Evolutionary conservation across 2,888 invertebrate species (phyloP), one percentile per base, ranked within the genome.

Genomic region (Chydorus sphaericus): DNA sequence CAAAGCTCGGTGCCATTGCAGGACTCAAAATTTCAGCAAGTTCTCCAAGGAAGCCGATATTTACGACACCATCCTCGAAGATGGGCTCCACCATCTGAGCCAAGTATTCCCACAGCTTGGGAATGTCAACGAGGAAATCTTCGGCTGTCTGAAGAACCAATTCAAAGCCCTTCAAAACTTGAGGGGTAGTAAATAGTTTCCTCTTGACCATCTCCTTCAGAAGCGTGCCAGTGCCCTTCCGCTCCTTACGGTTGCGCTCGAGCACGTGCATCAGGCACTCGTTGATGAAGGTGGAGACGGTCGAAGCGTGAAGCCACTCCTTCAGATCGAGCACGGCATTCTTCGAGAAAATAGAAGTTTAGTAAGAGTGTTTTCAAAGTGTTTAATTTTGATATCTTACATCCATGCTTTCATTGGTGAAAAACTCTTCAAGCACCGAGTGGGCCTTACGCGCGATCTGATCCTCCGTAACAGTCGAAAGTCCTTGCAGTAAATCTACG

Each of bases 91-190:
- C 71, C 66, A 87, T 76, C 71, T 85, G 83, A 55, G 82, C 84
- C 65, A 88, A 73, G 69, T 85, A 85, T 59, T 78, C 76, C 80
- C 86, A 90, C 59, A 89, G 73, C 71, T 80, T 83, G 33, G 91
- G 91, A 67, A 90, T 81, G 76, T 92, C 91, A 62, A 89, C 80
- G 61, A 77, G 76, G 62, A 86, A 72, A 64, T 91, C 91, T 60
- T 81, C 80, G 14, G 81, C 81, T 61, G 68, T 65, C 59, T 78
- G 77, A 57, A 85, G 70, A 58, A 83, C 85, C 77, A 65, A 20
- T 66, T 68, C 7, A 44, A 26, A 26, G 4, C 76, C 78, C 58
- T 65, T 65, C 55, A 73, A 68, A 62, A 76, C 75, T 57, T 69
- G 68, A 16, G 73, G 70, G 18, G 72, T 61, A n/a, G 72, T 62